Conservation (phyloP, 2,113 vertebrate species). For the Larimichthys crocea region DNA sequence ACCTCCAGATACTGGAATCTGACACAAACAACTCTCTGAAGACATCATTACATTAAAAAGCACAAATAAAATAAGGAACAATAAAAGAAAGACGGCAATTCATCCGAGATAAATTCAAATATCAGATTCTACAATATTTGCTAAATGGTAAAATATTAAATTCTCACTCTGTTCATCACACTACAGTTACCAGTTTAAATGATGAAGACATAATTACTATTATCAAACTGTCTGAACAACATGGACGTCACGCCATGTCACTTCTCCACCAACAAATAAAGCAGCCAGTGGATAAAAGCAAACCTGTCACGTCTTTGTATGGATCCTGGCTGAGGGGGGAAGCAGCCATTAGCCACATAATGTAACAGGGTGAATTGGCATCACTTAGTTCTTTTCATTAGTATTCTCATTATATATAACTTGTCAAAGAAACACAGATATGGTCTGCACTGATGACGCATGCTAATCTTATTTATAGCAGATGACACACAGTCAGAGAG, state of each 20-base stretch:
- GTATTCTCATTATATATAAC: not conserved
- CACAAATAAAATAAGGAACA: not conserved
- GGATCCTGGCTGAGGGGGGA: not conserved
- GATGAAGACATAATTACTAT: constrained; percentile 69
- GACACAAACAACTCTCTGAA: not conserved
- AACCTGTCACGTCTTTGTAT: constrained; percentile 45
- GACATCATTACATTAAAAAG: not conserved
- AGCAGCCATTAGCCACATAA: constrained; percentile 39
- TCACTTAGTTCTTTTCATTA: constrained; percentile 16
- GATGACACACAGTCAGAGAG: not conserved
- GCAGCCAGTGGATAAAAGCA: constrained; percentile 50
- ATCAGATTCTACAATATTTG: not conserved
- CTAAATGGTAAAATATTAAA: constrained; percentile 1
- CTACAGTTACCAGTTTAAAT: constrained; percentile 7
- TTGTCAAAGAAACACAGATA: not conserved
- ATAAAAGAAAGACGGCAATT: not conserved
- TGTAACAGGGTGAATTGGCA: constrained; percentile 13
- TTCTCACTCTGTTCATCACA: not conserved
- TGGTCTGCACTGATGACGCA: not conserved
- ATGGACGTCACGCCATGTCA: constrained; percentile 45
- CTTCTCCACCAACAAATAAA: constrained; percentile 22
- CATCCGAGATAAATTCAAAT: not conserved
- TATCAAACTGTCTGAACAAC: constrained; percentile 56
- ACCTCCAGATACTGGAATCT: not conserved
- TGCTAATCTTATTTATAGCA: not conserved